phyloP scores from a whole-genome alignment of 2,797 vertebrate species.

The Cossypha niveicapilla region DNA sequence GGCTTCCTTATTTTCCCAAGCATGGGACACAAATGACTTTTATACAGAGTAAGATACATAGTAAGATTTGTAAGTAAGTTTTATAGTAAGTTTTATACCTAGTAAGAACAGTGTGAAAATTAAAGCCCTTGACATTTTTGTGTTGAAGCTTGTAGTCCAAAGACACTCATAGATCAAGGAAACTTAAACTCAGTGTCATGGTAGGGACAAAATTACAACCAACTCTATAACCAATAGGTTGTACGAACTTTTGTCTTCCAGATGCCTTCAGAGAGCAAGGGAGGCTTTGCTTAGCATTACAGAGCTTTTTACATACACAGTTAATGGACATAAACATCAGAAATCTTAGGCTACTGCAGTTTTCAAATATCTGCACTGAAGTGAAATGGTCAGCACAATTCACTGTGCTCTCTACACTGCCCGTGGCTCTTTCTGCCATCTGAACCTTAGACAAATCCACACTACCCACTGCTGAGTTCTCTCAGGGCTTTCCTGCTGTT shows the following conservation, averaged over 20 bases:
- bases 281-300: background rate
- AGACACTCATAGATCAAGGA: background rate
- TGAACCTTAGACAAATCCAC: background rate
- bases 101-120: background rate
- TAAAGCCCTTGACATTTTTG: background rate
- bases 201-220: background rate
- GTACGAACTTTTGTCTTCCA: background rate
- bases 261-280: background rate
- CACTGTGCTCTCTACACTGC: background rate
- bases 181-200: background rate
- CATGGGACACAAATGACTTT: background rate
- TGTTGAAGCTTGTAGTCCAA: background rate
- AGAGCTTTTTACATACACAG: background rate
- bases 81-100: background rate
- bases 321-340: background rate
- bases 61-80: background rate
- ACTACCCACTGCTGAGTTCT: background rate
- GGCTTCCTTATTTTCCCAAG: background rate
- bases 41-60: background rate
- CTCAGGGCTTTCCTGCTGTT: background rate
- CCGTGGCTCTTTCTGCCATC: background rate
- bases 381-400: background rate
- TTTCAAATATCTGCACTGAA: background rate
- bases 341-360: background rate
- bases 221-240: background rate